Evolutionary conservation across 2,113 vertebrate species (phyloP).

Genomic region (Pao palembangensis): DNA sequence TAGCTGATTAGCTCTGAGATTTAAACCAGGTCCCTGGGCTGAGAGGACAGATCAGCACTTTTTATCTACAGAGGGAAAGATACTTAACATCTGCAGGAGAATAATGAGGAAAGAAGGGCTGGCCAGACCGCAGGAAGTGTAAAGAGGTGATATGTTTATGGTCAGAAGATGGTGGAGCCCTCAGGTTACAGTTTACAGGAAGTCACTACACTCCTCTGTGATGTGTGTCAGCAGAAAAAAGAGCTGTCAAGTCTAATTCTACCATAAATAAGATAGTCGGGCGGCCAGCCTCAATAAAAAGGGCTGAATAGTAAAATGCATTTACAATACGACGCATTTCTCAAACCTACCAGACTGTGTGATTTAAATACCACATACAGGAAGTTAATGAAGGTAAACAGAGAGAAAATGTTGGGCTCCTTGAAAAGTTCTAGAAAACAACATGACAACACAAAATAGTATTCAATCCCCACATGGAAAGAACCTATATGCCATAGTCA

Average conservation of each 20-base stretch:
- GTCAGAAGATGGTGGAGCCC: not conserved
- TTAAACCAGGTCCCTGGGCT: constrained; percentile 19
- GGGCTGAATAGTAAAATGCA: no score
- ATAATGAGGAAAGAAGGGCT: not conserved
- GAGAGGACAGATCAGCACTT: constrained; percentile 25
- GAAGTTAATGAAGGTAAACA: not conserved
- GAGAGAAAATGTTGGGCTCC: not conserved
- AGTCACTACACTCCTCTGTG: no score
- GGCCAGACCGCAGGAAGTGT: constrained; percentile 1
- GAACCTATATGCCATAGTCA: no score
- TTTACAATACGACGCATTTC: no score
- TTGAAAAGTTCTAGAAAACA: not conserved
- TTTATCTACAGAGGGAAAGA: constrained; percentile 6
- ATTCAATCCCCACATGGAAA: no score
- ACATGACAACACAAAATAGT: not conserved
- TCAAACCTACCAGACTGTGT: no score
- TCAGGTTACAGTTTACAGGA: not conserved
- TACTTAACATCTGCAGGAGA: not conserved
- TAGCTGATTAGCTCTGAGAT: constrained; percentile 40
- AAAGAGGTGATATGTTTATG: not conserved
- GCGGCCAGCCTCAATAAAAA: not conserved
- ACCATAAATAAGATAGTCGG: constrained; percentile 1
- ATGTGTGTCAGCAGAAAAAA: not conserved
- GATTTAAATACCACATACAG: no score
- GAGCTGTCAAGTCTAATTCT: not conserved